phyloP scores from a whole-genome alignment of 1,140 invertebrate species.

The Acromyrmex echinatior region DNA sequence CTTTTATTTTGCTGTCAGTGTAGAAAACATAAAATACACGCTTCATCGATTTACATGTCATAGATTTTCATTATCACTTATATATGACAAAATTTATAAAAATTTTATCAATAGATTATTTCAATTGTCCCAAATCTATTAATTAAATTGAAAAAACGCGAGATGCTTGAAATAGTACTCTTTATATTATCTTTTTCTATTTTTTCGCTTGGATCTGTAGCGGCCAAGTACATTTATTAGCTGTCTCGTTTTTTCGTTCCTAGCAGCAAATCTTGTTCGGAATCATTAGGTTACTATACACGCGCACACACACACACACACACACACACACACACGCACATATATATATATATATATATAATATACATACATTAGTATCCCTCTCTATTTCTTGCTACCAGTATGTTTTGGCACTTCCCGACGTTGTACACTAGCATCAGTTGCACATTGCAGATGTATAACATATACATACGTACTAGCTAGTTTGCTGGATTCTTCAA shows the following conservation, averaged over 20 bases:
- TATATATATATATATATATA: too few relatives aligned
- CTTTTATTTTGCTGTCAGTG: neutral
- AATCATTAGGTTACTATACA: neutral
- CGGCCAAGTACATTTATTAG: neutral
- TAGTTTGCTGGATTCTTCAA: neutral
- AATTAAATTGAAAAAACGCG: neutral
- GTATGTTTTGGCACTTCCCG: neutral
- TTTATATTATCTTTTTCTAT: neutral
- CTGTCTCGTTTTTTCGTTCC: conserved; percentile 1
- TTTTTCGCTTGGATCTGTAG: neutral
- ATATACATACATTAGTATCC: neutral
- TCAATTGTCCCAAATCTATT: neutral
- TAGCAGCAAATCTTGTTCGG: conserved; percentile 8
- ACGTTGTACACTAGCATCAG: conserved; percentile 1
- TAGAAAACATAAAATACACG: neutral
- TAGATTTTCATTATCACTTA: neutral
- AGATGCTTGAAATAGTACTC: neutral
- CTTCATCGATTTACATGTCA: neutral
- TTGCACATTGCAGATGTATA: conserved; percentile 15
- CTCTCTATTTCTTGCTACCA: neutral
- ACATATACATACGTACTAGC: neutral
- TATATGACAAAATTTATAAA: neutral
- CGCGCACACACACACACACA: too few relatives aligned
- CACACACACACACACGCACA: too few relatives aligned
- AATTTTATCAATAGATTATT: conserved; percentile 12